Percentiles rank a stretch among this genome's conserved stretches.
Conservation (phyloP, 92 coral and sea anemone genomes). For the Hydrozoanthus gracilis region DNA sequence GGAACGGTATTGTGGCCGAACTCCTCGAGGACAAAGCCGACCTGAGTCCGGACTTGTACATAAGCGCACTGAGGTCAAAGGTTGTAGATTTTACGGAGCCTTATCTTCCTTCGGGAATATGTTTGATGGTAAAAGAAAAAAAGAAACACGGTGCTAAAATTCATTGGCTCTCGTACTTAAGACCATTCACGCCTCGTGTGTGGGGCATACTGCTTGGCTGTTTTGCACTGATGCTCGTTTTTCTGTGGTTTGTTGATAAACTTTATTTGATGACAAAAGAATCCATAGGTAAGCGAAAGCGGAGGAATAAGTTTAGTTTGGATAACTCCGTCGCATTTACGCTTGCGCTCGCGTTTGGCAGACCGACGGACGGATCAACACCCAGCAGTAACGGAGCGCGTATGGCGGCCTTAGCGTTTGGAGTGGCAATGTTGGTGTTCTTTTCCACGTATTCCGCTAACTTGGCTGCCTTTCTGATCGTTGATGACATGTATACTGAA, state of each 20-base stretch:
- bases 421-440: conserved; percentile 87
- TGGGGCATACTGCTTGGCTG: conserved; percentile 83
- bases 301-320: conserved; percentile 56
- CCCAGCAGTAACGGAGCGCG: conserved; percentile 88
- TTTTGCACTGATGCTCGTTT: conserved; percentile 77
- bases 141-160: conserved; percentile 66
- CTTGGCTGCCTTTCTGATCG: conserved; percentile 85
- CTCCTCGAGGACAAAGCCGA: conserved; percentile 73
- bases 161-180: conserved; percentile 80
- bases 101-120: conserved; percentile 86
- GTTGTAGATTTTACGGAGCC: conserved; percentile 84
- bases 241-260: conserved; percentile 77
- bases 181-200: conserved; percentile 81
- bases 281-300: conserved; percentile 25
- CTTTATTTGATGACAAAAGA: conserved; percentile 28
- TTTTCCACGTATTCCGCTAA: conserved; percentile 87
- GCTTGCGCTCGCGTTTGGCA: conserved; percentile 85
- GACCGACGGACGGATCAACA: conserved; percentile 87
- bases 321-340: conserved; percentile 86
- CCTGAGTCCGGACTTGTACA: conserved; percentile 74
- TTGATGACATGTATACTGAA: conserved; percentile 79
- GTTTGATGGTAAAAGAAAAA: conserved; percentile 76
- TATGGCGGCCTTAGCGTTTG: conserved; percentile 87
- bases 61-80: conserved; percentile 76
- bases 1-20: conserved; percentile 91